These are phyloP conservation scores for Drosophila orena DNA, from an alignment of 1,140 invertebrate genomes.

Conservation along the genomic window DNA sequence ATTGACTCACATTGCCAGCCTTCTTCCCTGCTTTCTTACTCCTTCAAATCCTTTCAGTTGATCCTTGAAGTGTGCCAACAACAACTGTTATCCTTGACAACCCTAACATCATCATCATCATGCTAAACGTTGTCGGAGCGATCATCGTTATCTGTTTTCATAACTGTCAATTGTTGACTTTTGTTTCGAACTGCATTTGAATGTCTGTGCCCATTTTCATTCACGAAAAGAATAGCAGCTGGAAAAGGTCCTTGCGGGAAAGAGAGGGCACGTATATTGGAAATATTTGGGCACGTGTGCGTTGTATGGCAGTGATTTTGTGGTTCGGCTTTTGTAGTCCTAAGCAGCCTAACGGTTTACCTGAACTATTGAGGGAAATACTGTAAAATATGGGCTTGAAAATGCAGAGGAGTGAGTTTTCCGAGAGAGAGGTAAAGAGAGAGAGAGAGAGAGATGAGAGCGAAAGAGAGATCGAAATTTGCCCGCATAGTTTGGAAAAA, in stretches of 20 bases:
- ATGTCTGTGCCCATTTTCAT: constrained; percentile 37
- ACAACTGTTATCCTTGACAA: constrained; percentile 30
- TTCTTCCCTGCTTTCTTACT: constrained; percentile 6
- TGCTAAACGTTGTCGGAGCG: constrained; percentile 16
- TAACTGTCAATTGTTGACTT: constrained; percentile 82
- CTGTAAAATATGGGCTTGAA: background rate
- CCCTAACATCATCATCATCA: constrained; percentile 35
- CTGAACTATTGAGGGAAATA: constrained; percentile 16
- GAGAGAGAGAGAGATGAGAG: background rate
- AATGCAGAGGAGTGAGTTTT: constrained; percentile 5
- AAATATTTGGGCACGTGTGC: constrained; percentile 43
- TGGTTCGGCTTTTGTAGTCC: constrained; percentile 40
- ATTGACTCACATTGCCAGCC: constrained; percentile 6
- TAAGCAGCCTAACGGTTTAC: constrained; percentile 57
- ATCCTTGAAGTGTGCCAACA: constrained; percentile 30
- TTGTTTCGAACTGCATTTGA: constrained; percentile 61
- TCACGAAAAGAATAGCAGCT: constrained; percentile 44
- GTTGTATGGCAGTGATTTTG: constrained; percentile 54
- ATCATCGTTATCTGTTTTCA: constrained; percentile 77
- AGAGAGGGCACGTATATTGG: constrained; percentile 3
- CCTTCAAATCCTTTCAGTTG: constrained; percentile 26
- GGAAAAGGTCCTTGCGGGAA: constrained; percentile 37
- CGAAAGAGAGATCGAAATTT: background rate
- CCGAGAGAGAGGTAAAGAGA: background rate
- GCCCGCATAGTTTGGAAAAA: constrained; percentile 45